Evolutionary conservation across 2,113 vertebrate genomes (phyloP), one percentile per base, ranked within the genome.

Genomic region (Lagopus leucura): DNA sequence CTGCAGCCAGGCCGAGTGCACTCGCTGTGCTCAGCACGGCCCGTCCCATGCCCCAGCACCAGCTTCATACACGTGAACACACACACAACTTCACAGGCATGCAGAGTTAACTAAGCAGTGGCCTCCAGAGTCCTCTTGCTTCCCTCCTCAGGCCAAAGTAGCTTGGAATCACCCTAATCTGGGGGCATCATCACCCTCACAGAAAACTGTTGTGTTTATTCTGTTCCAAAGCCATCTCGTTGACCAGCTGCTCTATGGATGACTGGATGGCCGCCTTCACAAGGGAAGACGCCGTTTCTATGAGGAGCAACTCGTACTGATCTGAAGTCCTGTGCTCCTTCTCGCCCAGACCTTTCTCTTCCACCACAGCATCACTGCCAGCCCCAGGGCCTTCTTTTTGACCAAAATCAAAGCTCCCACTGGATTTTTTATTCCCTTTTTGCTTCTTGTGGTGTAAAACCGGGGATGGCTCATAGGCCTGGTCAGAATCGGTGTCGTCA

Each of bases 261-360:
- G 98, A 97, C 94, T 98, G 98, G 73, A 98, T 98, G 48, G 98
- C 98, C 0, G 98, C 97, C 91, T 97, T 98, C 82, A 98, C 98
- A 0, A 98, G 97, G 12, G 97, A 98, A 47, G 98, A 97, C 1
- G 98, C 98, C 0, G 98, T 98, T 95, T 98, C 97, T 47, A 97
- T 65, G 86, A 98, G 95, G 34, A 98, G 97, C 73, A 94, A 25
- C 48, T 98, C 98, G 0, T 98, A 97, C 32, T 98, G 97, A 91
- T 98, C 98, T 52, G 97, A 97, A 96, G 96, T 96, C 95, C 97
- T 93, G 60, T 94, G 94, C 38, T 96, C 97, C 45, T 95, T 97
- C 57, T 94, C 89, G 6, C 73, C 92, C 1, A 22, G 43, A 25
- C 58, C 73, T 45, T 91, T 95, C 28, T 90, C 81, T 87, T 93